phyloP scores from a whole-genome alignment of 2,113 vertebrate genomes.

The Gila orcuttii region DNA sequence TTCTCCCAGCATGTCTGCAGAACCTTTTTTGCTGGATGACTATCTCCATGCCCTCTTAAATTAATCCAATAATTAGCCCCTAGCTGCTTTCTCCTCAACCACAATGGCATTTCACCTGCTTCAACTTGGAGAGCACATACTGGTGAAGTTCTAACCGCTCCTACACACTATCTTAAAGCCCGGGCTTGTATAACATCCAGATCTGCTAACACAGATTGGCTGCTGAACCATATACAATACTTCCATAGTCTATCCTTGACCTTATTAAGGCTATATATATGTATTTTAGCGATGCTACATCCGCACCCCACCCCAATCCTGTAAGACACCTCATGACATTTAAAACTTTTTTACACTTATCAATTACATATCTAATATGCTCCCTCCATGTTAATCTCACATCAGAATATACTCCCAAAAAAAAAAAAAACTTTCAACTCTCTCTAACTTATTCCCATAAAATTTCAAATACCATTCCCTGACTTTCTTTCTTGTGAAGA shows the following conservation, averaged over 20 bases:
- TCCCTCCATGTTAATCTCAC: too few relatives aligned
- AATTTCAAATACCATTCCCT: neutral
- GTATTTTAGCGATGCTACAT: too few relatives aligned
- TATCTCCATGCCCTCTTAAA: neutral
- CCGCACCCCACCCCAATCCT: too few relatives aligned
- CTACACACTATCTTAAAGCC: neutral
- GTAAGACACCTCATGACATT: too few relatives aligned
- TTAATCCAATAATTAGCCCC: neutral
- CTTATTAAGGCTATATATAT: too few relatives aligned
- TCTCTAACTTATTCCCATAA: neutral
- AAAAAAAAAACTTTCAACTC: neutral
- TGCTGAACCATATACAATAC: too few relatives aligned
- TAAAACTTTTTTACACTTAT: too few relatives aligned
- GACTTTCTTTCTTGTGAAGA: too few relatives aligned
- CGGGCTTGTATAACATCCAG: neutral
- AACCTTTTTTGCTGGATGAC: neutral
- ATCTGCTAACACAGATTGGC: too few relatives aligned
- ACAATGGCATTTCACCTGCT: neutral
- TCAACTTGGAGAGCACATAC: neutral
- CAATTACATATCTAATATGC: too few relatives aligned
- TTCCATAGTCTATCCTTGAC: too few relatives aligned
- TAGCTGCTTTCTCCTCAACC: neutral
- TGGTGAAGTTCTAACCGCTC: neutral
- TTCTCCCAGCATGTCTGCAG: neutral
- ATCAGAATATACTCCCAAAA: neutral